Percentiles rank a stretch among this genome's conserved stretches.
These are phyloP conservation scores for Sialia sialis DNA, from an alignment of 2,113 vertebrate species.

Conservation along the genomic window DNA sequence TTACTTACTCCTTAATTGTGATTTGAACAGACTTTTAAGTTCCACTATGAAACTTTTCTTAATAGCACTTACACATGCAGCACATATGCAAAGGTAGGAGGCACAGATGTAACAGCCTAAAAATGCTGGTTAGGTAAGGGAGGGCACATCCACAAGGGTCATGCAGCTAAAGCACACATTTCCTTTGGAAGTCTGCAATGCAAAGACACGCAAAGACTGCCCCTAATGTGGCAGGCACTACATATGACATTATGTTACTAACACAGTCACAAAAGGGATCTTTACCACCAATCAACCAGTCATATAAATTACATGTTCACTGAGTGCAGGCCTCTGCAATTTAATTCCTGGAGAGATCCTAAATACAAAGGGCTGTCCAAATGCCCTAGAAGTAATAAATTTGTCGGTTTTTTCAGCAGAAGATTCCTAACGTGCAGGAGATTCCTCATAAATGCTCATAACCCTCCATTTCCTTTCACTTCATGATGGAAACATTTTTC, in stretches of 20 bases:
- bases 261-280: not conserved
- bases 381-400: not conserved
- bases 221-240: not conserved
- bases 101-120: not conserved
- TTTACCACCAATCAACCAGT: not conserved
- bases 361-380: not conserved
- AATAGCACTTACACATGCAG: not conserved
- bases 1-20: not conserved
- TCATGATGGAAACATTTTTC: not conserved
- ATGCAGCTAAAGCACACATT: not conserved
- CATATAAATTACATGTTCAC: not conserved
- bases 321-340: not conserved
- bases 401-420: not conserved
- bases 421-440: not conserved
- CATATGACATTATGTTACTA: not conserved
- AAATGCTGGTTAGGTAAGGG: not conserved
- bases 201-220: not conserved
- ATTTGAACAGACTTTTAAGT: not conserved
- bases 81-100: not conserved
- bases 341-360: not conserved
- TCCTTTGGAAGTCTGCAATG: not conserved
- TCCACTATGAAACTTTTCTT: not conserved
- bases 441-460: not conserved
- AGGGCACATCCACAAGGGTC: not conserved
- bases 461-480: not conserved